Evolutionary conservation across 2,797 vertebrate genomes (phyloP).

Genomic region (Sciurus vulgaris): DNA sequence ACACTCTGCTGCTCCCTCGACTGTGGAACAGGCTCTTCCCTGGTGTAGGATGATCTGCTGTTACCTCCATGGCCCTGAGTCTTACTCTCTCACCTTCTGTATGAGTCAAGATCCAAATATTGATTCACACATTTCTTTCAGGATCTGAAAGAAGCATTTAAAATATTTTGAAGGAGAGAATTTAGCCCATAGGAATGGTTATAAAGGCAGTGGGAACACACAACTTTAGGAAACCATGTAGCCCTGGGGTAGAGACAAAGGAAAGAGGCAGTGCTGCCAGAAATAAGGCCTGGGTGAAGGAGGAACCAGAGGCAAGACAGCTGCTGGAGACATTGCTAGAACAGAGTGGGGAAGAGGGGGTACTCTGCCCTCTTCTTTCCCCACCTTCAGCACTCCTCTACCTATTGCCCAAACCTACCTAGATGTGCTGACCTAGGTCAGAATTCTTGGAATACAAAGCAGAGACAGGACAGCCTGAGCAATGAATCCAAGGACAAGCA

Average conservation of each 20-base stretch:
- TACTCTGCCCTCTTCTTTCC: background rate
- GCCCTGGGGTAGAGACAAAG: background rate
- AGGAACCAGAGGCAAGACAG: background rate
- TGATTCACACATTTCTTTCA: background rate
- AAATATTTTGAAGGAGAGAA: background rate
- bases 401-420: background rate
- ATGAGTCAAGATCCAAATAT: background rate
- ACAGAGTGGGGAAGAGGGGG: rapidly evolving
- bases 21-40: background rate
- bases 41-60: background rate
- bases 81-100: background rate
- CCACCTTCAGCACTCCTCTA: background rate
- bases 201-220: background rate
- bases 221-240: background rate
- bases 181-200: background rate
- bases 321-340: background rate
- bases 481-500: background rate
- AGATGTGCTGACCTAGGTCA: background rate
- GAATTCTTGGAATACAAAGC: background rate
- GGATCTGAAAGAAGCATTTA: background rate
- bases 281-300: background rate
- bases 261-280: background rate
- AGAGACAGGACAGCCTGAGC: background rate
- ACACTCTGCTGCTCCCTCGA: background rate
- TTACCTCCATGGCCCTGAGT: background rate